Conservation (phyloP, 2,797 vertebrate species). For the Nannoperca obscura region DNA sequence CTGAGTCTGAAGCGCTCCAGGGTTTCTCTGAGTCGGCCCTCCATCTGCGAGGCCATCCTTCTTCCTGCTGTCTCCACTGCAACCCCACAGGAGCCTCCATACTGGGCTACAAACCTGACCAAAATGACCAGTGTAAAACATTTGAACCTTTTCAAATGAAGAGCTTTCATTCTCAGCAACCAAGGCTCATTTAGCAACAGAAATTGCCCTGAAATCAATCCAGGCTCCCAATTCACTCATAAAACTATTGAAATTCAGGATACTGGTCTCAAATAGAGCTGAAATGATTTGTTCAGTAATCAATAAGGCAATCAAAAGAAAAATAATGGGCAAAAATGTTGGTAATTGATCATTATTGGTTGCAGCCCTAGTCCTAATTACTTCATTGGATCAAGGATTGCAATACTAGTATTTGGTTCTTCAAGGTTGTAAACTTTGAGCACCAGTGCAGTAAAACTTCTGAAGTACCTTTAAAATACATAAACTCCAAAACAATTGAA, state of each 20-base stretch:
- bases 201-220: background rate
- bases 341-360: background rate
- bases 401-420: background rate
- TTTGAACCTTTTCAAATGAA: background rate
- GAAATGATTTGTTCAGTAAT: background rate
- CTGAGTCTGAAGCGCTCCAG: conserved; percentile 52
- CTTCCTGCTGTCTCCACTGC: conserved; percentile 78
- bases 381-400: background rate
- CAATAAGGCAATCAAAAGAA: background rate
- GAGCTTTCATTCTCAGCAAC: background rate
- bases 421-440: conserved; percentile 5
- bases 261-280: background rate
- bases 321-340: background rate
- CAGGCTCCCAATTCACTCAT: background rate
- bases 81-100: conserved; percentile 71
- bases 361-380: background rate
- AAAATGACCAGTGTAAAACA: conserved; percentile 18
- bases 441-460: conserved; percentile 10
- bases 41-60: conserved; percentile 74
- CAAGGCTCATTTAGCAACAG: background rate
- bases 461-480: background rate
- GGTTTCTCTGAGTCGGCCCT: conserved; percentile 76
- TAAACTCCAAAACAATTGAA: background rate
- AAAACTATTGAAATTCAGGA: background rate
- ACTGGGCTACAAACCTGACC: conserved; percentile 82